phyloP scores from a whole-genome alignment of 2,888 invertebrate species.

The Rosalia funebris region DNA sequence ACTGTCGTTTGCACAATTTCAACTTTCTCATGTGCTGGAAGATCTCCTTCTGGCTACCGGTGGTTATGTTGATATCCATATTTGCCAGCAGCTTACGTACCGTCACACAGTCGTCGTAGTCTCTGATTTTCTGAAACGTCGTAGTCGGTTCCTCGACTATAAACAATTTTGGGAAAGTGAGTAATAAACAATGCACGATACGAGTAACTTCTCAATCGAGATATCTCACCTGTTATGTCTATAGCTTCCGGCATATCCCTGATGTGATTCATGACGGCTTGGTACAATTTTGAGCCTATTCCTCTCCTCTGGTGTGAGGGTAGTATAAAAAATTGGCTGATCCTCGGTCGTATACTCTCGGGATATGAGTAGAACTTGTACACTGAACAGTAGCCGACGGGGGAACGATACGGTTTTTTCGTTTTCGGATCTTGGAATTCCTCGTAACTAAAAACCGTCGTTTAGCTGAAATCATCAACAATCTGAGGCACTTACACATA shows the following conservation, averaged over 20 bases:
- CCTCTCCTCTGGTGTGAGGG: conserved; percentile 92
- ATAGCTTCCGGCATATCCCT: conserved; percentile 66
- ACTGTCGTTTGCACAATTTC: conserved; percentile 51
- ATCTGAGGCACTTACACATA: conserved; percentile 73
- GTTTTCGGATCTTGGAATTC: conserved; percentile 72
- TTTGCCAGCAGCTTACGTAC: conserved; percentile 42
- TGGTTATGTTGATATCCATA: conserved; percentile 29
- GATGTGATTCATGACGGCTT: conserved; percentile 51
- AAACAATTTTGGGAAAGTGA: too few relatives aligned
- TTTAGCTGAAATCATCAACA: background rate
- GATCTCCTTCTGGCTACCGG: conserved; percentile 38
- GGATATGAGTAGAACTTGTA: conserved; percentile 97
- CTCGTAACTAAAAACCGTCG: conserved; percentile 72
- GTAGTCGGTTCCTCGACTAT: conserved; percentile 94
- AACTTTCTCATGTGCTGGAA: conserved; percentile 40
- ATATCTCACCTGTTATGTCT: conserved; percentile 80
- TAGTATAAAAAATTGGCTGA: conserved; percentile 91
- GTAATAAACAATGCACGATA: too few relatives aligned
- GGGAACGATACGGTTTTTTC: conserved; percentile 71
- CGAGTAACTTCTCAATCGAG: too few relatives aligned
- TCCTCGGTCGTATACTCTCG: conserved; percentile 83
- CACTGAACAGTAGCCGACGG: conserved; percentile 89
- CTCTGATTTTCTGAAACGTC: conserved; percentile 88
- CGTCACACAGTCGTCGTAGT: conserved; percentile 62
- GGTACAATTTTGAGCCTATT: conserved; percentile 82